Evolutionary conservation across 2,797 vertebrate species (phyloP).

Genomic region (Helicolenus hilgendorfi): DNA sequence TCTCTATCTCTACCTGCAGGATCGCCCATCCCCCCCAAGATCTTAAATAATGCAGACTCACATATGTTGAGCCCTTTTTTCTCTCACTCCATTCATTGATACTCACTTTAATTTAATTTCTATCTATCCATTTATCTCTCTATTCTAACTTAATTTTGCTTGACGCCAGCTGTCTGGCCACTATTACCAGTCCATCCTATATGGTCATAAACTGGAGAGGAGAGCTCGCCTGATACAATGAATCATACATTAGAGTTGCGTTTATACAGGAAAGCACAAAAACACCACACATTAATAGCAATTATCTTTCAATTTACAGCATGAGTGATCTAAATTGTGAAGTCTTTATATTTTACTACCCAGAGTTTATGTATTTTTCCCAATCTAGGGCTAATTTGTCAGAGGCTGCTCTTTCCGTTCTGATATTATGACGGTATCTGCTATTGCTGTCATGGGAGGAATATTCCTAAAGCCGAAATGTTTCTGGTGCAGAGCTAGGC

Average conservation of each 20-base stretch:
- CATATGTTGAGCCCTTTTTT: background rate
- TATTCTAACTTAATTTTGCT: constrained; percentile 64
- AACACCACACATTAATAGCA: constrained; percentile 24
- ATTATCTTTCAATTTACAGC: constrained; percentile 41
- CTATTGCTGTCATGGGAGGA: constrained; percentile 47
- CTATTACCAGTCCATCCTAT: constrained; percentile 68
- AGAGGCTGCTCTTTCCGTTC: constrained; percentile 29
- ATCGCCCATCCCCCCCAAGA: background rate
- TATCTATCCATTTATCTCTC: constrained; percentile 9
- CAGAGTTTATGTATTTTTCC: constrained; percentile 3
- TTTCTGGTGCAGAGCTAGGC: constrained; percentile 66
- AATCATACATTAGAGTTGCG: constrained; percentile 38
- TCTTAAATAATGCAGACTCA: constrained; percentile 29
- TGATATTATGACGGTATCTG: constrained; percentile 36
- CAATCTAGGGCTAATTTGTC: constrained; percentile 3
- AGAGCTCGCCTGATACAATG: constrained; percentile 23
- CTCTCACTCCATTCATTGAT: background rate
- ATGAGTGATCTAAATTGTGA: constrained; percentile 12
- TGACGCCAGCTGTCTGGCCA: constrained; percentile 81
- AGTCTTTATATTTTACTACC: constrained; percentile 29
- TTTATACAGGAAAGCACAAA: constrained; percentile 35
- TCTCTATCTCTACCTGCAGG: background rate
- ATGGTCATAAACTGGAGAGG: constrained; percentile 62
- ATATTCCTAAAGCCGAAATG: constrained; percentile 62
- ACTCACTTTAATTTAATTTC: background rate